phyloP scores from a whole-genome alignment of 1,140 invertebrate species.

The Pteromalus puparum region DNA sequence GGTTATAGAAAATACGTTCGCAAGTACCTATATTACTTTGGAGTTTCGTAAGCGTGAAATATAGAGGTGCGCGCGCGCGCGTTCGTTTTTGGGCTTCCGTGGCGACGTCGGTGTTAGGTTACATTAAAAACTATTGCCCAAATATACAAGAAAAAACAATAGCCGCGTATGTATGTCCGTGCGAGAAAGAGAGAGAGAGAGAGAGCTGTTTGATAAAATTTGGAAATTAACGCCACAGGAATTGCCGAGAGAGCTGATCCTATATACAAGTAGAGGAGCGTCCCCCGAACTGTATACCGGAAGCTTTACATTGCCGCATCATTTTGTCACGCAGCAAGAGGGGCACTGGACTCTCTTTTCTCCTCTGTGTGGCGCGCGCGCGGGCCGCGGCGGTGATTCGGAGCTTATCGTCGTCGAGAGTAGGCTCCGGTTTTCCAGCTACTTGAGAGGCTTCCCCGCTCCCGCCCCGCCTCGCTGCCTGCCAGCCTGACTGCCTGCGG shows the following conservation, averaged over 20 bases:
- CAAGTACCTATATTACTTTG: too few species aligned
- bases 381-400: background rate
- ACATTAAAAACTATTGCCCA: background rate
- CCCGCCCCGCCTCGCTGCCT: too few species aligned
- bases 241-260: too few species aligned
- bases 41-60: too few species aligned
- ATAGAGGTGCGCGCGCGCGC: too few species aligned
- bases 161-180: background rate
- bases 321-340: background rate
- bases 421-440: slow-evolving; percentile 21
- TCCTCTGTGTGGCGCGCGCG: background rate
- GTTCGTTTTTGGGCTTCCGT: background rate
- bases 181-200: too few species aligned
- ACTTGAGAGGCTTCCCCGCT: background rate
- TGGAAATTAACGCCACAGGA: too few species aligned
- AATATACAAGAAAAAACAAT: background rate
- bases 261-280: background rate
- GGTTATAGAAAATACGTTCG: background rate
- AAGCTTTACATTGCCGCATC: background rate
- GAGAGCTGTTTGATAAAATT: background rate
- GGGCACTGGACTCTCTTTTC: background rate
- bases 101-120: background rate
- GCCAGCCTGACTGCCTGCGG: too few species aligned
- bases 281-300: background rate
- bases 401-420: background rate